These are phyloP conservation scores for Pherbina coryleti DNA, from an alignment of 2,888 invertebrate species.

Conservation along the genomic window DNA sequence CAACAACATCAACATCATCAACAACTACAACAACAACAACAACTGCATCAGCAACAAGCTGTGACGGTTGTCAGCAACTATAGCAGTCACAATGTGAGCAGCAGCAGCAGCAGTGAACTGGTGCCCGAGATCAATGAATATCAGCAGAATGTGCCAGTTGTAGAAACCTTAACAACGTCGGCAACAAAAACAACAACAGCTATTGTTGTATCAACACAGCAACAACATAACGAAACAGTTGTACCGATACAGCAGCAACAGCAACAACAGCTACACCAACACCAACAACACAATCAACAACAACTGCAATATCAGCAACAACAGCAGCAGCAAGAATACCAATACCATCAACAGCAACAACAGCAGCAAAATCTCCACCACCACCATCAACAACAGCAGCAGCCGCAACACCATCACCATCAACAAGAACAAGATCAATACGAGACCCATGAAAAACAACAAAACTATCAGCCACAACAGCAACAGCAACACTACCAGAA, in stretches of 20 bases:
- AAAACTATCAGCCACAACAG: conserved; percentile 48
- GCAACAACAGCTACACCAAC: conserved; percentile 44
- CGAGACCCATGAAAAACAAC: conserved; percentile 49
- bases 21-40: conserved; percentile 25
- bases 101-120: conserved; percentile 24
- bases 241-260: conserved; percentile 34
- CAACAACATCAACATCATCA: too few relatives aligned
- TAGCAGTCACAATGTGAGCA: conserved; percentile 19
- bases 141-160: conserved; percentile 35
- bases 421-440: conserved; percentile 50
- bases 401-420: conserved; percentile 52
- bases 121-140: background rate
- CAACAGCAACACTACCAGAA: conserved; percentile 55
- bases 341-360: conserved; percentile 45
- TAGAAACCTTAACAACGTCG: conserved; percentile 28
- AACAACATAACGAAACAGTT: conserved; percentile 27
- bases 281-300: conserved; percentile 21
- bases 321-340: conserved; percentile 16
- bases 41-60: conserved; percentile 36
- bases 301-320: conserved; percentile 6
- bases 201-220: conserved; percentile 42
- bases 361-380: conserved; percentile 48
- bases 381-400: conserved; percentile 48
- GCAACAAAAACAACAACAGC: conserved; percentile 37
- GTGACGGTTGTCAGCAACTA: conserved; percentile 17